A percentile compares a stretch with the other conserved stretches of the same genome.
These are phyloP conservation scores for Sebastes matsubarae DNA, from an alignment of 2,797 vertebrate species.

Conservation along the genomic window DNA sequence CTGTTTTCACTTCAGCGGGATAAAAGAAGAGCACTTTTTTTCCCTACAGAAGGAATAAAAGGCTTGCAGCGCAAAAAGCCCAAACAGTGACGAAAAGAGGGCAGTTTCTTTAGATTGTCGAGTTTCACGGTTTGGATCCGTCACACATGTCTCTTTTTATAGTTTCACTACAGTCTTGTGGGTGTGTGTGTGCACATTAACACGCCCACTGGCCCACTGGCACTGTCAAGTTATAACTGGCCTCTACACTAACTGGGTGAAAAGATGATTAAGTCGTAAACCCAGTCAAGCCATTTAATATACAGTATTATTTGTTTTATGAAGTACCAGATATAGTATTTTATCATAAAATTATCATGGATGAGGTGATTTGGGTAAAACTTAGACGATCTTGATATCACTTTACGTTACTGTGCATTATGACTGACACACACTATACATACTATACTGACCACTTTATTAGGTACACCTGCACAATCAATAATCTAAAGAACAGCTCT, in stretches of 20 bases:
- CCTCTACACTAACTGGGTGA: not conserved
- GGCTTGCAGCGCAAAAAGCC: constrained; percentile 20
- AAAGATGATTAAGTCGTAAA: not conserved
- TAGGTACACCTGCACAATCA: not conserved
- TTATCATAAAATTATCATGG: not conserved
- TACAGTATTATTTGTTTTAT: not conserved
- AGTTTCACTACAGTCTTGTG: not conserved
- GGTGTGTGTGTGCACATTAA: not conserved
- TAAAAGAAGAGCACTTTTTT: constrained; percentile 34
- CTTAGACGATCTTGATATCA: not conserved
- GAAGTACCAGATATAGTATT: not conserved
- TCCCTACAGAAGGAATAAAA: constrained; percentile 25
- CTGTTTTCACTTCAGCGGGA: constrained; percentile 46
- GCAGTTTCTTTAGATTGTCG: not conserved
- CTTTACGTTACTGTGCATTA: not conserved
- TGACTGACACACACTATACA: not conserved
- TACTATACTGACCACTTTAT: not conserved
- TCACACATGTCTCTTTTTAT: constrained; percentile 21
- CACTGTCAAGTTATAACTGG: not conserved
- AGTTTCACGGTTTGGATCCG: not conserved
- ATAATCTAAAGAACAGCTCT: not conserved
- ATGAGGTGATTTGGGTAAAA: not conserved
- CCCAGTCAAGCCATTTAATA: not conserved
- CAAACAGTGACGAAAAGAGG: constrained; percentile 19
- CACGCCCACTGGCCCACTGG: not conserved